Conservation (phyloP, 1,140 invertebrate species). For the Drosophila orosa region DNA sequence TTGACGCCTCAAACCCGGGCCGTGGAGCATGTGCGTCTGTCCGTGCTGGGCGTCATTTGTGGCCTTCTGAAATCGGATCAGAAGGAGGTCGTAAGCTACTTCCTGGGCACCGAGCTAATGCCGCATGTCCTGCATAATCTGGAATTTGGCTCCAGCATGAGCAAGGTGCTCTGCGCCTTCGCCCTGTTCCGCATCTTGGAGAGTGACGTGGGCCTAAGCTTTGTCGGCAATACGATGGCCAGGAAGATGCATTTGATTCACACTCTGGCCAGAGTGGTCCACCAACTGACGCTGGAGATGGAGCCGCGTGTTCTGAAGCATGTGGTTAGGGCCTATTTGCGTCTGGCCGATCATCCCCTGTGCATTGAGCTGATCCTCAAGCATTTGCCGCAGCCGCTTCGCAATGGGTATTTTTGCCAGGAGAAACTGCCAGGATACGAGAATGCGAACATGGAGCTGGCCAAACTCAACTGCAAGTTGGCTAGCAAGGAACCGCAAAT, state of each 20-base stretch:
- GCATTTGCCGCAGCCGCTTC: conserved; percentile 97
- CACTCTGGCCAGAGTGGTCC: conserved; percentile 95
- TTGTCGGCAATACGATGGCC: conserved; percentile 17
- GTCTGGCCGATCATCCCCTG: conserved; percentile 97
- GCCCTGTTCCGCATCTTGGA: conserved; percentile 35
- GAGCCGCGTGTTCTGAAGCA: conserved; percentile 97
- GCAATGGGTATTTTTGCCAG: conserved; percentile 96
- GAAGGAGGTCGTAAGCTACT: conserved; percentile 28
- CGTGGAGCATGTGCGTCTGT: conserved; percentile 45
- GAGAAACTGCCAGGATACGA: conserved; percentile 85
- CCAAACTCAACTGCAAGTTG: conserved; percentile 29
- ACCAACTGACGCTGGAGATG: conserved; percentile 97
- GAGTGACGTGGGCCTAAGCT: conserved; percentile 31
- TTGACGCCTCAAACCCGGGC: conserved; percentile 28
- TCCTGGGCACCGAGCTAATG: conserved; percentile 34
- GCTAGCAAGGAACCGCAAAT: neutral
- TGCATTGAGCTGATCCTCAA: conserved; percentile 96
- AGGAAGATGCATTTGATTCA: conserved; percentile 35
- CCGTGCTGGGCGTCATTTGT: conserved; percentile 36
- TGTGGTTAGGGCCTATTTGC: conserved; percentile 97
- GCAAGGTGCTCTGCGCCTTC: conserved; percentile 32
- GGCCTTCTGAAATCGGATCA: conserved; percentile 32
- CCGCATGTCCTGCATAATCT: conserved; percentile 28
- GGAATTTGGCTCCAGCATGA: conserved; percentile 36
- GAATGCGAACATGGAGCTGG: conserved; percentile 2